Conservation (phyloP, 35 echinoderm and acorn worm species). For the Ptychodera flava region DNA sequence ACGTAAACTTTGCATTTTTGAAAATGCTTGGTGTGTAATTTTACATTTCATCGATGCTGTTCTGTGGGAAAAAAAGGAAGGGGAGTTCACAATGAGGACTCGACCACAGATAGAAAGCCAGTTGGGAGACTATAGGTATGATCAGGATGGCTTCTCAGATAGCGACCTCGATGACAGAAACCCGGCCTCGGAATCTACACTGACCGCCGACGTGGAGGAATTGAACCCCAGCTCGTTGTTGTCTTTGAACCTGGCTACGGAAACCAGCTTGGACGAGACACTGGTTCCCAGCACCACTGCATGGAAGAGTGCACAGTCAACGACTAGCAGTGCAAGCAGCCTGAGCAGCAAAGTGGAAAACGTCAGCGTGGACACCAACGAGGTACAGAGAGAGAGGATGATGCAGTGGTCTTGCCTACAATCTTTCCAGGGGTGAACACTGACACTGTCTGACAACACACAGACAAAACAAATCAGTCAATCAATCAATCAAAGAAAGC, state of each 20-base stretch:
- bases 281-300: not conserved
- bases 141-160: not conserved
- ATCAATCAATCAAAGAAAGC: no score
- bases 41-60: not conserved
- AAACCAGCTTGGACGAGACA: not conserved
- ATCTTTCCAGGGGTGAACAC: no score
- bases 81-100: slow-evolving; percentile 81
- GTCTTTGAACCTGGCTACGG: not conserved
- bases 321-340: not conserved
- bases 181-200: no score
- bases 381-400: no score
- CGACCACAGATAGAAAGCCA: slow-evolving; percentile 85
- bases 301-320: not conserved
- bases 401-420: not conserved
- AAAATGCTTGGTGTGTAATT: not conserved
- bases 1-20: no score
- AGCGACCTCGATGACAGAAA: no score
- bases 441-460: no score
- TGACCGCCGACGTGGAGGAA: no score
- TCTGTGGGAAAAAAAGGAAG: slow-evolving; percentile 67
- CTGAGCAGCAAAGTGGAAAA: not conserved
- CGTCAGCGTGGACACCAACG: not conserved
- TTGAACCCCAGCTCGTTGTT: no score
- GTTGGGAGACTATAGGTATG: slow-evolving; percentile 41
- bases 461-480: no score